Evolutionary conservation across 1,140 invertebrate genomes (phyloP).

Genomic region (Brachionus calyciflorus): DNA sequence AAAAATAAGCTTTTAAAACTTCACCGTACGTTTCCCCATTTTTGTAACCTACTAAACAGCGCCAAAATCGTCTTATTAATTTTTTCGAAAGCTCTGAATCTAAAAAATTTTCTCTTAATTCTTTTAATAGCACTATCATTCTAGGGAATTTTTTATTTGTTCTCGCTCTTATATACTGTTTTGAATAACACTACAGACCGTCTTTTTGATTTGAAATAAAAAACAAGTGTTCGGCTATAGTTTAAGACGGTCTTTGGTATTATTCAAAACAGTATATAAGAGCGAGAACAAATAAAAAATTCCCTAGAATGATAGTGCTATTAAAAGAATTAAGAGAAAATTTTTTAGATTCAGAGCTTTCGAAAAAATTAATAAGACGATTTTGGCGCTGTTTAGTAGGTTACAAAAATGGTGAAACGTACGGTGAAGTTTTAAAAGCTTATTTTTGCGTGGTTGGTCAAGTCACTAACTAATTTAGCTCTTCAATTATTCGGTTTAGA

Average conservation of each 20-base stretch:
- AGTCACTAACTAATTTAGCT: too few species aligned
- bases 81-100: not conserved
- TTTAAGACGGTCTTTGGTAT: not conserved
- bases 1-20: conserved; percentile 3
- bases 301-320: too few species aligned
- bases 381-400: not conserved
- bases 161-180: not conserved
- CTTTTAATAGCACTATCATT: not conserved
- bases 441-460: too few species aligned
- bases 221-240: too few species aligned
- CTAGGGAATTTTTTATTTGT: not conserved
- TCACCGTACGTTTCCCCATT: not conserved
- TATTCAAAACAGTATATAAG: not conserved
- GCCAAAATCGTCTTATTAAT: not conserved
- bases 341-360: not conserved
- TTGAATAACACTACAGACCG: not conserved
- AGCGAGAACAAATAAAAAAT: not conserved
- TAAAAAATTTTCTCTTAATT: not conserved
- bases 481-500: too few species aligned
- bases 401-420: not conserved
- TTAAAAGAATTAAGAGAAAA: not conserved
- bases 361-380: not conserved
- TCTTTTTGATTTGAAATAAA: too few species aligned
- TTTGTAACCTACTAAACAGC: not conserved
- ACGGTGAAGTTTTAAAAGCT: not conserved